Conservation (phyloP, 2,113 vertebrate genomes). For the Neopipo cinnamomea region DNA sequence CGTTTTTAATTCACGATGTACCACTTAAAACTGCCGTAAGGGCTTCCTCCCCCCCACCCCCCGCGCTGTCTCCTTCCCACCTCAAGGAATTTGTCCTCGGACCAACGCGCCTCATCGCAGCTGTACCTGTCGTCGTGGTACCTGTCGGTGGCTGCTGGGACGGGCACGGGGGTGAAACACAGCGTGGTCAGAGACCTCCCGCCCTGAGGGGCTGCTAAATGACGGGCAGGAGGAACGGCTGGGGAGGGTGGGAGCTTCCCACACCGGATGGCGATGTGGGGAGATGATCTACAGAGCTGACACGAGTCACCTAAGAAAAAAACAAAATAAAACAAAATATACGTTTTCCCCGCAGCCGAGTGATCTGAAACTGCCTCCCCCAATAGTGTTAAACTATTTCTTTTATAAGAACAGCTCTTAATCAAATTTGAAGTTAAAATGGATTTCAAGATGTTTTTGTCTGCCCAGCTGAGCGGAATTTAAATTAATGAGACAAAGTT, state of each 20-base stretch:
- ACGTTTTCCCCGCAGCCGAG: not conserved
- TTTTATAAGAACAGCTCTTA: not conserved
- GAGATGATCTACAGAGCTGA: not conserved
- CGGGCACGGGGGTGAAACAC: not conserved
- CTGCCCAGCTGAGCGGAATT: not conserved
- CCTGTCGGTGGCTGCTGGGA: no score
- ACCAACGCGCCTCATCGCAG: accelerated
- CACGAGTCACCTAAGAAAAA: no score
- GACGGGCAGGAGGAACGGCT: accelerated
- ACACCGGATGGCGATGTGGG: no score
- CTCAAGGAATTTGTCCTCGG: not conserved
- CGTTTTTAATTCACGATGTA: not conserved
- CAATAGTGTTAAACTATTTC: not conserved
- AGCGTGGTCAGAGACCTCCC: accelerated
- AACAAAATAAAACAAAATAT: not conserved
- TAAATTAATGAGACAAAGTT: not conserved
- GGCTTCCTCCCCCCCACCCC: not conserved
- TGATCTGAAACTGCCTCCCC: not conserved
- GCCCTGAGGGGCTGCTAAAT: not conserved
- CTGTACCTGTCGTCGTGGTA: not conserved
- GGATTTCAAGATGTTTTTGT: not conserved
- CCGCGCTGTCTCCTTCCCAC: not conserved
- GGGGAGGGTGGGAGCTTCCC: not conserved
- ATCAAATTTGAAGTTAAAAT: not conserved
- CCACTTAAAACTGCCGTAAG: accelerated